Evolutionary conservation across 2,113 vertebrate genomes (phyloP), one percentile per base, ranked within the genome.

Genomic region (Acrocephalus arundinaceus): DNA sequence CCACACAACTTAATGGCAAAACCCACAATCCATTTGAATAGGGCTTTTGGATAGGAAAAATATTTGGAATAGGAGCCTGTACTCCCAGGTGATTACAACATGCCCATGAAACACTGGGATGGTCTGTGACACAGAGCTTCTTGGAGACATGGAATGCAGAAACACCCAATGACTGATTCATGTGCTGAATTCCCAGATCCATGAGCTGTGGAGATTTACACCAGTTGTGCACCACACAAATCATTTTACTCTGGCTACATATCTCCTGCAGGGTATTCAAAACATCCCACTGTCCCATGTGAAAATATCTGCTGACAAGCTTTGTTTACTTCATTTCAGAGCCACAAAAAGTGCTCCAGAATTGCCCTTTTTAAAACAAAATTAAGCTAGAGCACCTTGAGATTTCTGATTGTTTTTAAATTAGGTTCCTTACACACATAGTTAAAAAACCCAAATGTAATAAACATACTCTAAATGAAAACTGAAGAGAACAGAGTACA

Each of bases 1-100:
- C 76, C 73, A 92, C 72, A 77, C 55, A 71, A 74, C 68, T 65
- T 84, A 92, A 74, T 41, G 52, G 65, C 59, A 95, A 96, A 95
- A 28, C 80, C 67, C 83, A 77, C 68, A 65, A 28, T 35, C 37
- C 17, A 77, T 84, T 52, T 78, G 48, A 84, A 88, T 30, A 51
- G 63, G 78, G 65, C 19, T 80, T 49, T 55, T 52, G 52, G 72
- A 90, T n/a, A 81, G 37, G 27, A 52, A 78, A 59, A 84, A 52
- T n/a, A 45, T 87, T 77, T 93, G 45, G 51, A 66, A 71, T 33
- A 48, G 51, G 25, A 84, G 68, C 65, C 73, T 25, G 37, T 23
- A 28, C 54, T 81, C 73, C 45, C 55, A 43, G 4, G 14, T 74
- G 63, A 71, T 85, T 74, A 90, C 35, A 85, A 51, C 28, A 23